A percentile compares a stretch with the other conserved stretches of the same genome.
Conservation (phyloP, 2,888 invertebrate species). For the Chymomyza caudatula region DNA sequence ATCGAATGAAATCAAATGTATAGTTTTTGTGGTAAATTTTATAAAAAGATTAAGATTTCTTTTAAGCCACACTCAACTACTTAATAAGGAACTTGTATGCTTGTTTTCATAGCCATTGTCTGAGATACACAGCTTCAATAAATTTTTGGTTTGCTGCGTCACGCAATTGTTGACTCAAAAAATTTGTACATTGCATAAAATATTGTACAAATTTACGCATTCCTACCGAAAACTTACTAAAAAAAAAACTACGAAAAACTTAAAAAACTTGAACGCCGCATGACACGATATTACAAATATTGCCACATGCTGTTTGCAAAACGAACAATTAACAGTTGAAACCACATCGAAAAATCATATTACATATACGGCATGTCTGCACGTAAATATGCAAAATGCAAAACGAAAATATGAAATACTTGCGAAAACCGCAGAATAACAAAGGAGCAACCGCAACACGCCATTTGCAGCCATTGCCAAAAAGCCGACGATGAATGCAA, state of each 20-base stretch:
- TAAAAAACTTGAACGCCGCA: background rate
- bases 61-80: background rate
- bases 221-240: too few relatives aligned
- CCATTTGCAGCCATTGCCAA: background rate
- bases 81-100: too few relatives aligned
- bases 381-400: background rate
- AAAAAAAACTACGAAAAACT: background rate
- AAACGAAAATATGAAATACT: conserved; percentile 26
- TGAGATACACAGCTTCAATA: too few relatives aligned
- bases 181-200: too few relatives aligned
- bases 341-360: conserved; percentile 37
- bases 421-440: conserved; percentile 11
- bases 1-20: too few relatives aligned
- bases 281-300: conserved; percentile 7
- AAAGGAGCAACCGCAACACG: conserved; percentile 21
- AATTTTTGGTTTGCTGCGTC: too few relatives aligned
- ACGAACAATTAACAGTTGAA: conserved; percentile 17
- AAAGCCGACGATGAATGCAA: conserved; percentile 1
- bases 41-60: background rate
- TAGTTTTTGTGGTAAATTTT: too few relatives aligned
- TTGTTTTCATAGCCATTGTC: too few relatives aligned
- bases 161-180: too few relatives aligned
- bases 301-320: background rate
- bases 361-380: conserved; percentile 18
- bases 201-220: too few relatives aligned